Conservation (phyloP, 2,797 vertebrate species). For the Anguilla pacifica region DNA sequence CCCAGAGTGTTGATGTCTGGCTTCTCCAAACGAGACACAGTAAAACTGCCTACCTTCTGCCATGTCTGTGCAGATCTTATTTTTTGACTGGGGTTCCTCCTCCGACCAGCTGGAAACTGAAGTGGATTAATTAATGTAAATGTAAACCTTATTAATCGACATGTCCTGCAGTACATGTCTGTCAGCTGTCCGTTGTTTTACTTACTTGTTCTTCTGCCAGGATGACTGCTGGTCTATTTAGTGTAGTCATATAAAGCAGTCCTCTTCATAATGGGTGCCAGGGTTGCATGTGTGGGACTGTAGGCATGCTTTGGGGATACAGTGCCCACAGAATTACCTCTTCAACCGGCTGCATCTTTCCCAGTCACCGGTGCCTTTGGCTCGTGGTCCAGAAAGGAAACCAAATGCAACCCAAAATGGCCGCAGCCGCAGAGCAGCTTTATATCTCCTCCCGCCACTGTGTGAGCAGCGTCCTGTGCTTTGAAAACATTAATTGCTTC, state of each 20-base stretch:
- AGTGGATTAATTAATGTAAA: constrained; percentile 82
- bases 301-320: not conserved
- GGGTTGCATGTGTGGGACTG: not conserved
- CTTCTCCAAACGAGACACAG: not conserved
- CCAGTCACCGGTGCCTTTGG: not conserved
- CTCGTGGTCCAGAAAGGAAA: not conserved
- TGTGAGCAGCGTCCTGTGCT: not conserved
- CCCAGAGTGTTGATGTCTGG: not conserved
- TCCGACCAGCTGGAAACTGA: constrained; percentile 73
- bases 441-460: not conserved
- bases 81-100: constrained; percentile 66
- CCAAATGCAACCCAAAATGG: not conserved
- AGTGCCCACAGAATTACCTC: not conserved
- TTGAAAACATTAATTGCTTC: constrained; percentile 1
- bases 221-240: not conserved
- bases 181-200: constrained; percentile 54
- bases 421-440: not conserved
- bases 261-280: not conserved
- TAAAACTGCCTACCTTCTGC: not conserved
- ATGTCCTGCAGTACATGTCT: constrained; percentile 69
- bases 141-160: constrained; percentile 70
- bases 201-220: not conserved
- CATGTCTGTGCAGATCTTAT: constrained; percentile 48
- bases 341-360: not conserved
- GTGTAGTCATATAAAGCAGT: not conserved